Conservation (phyloP, 2,113 vertebrate genomes). For the Percina caprodes region DNA sequence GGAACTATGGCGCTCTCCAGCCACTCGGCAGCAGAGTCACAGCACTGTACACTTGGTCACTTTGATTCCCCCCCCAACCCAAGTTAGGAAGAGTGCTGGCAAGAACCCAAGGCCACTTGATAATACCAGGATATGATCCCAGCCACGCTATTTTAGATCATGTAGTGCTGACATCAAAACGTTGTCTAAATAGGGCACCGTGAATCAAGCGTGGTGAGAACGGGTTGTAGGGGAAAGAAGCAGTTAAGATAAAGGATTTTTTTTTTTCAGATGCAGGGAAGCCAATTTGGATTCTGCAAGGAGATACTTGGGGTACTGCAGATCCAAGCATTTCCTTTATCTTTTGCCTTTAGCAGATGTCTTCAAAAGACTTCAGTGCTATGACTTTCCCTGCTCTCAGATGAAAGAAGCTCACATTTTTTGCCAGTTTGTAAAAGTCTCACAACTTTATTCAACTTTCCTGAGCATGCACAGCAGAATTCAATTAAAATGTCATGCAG, state of each 20-base stretch:
- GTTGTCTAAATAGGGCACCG: conserved; percentile 66
- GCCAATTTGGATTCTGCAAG: conserved; percentile 72
- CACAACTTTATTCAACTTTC: conserved; percentile 55
- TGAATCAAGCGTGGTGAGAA: conserved; percentile 57
- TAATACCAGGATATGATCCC: conserved; percentile 76
- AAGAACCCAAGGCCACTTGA: conserved; percentile 68
- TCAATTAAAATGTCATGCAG: background rate
- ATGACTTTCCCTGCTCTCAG: conserved; percentile 41
- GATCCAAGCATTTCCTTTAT: conserved; percentile 77
- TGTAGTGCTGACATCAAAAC: conserved; percentile 67
- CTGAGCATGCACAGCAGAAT: conserved; percentile 14
- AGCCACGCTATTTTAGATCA: conserved; percentile 63
- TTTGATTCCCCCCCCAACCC: conserved; percentile 66
- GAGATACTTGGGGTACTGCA: conserved; percentile 72
- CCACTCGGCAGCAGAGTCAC: conserved; percentile 57
- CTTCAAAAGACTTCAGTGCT: conserved; percentile 62
- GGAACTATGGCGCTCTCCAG: conserved; percentile 55
- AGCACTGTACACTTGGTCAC: conserved; percentile 61
- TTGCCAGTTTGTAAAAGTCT: conserved; percentile 42
- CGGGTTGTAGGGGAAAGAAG: conserved; percentile 42
- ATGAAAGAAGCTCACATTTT: conserved; percentile 57
- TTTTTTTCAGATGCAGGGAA: conserved; percentile 42
- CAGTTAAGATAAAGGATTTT: conserved; percentile 65
- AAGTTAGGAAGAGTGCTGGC: conserved; percentile 72
- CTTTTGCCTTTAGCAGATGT: conserved; percentile 68